Evolutionary conservation across 23 tunicate species (phyloP).

Genomic region (Clavelina lepadiformis): DNA sequence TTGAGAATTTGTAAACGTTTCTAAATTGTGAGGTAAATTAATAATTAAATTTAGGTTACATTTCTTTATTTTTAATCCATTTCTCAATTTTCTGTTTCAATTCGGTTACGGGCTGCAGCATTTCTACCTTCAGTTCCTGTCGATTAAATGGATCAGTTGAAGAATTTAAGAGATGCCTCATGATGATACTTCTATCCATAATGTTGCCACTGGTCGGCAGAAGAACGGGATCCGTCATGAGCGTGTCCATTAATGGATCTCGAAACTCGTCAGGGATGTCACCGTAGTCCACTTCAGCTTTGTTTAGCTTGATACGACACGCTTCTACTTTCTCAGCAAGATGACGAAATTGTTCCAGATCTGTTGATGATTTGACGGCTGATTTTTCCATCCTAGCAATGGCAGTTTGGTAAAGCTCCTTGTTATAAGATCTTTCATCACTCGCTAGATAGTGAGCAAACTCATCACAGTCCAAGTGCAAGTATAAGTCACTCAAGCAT

Average conservation of each 20-base stretch:
- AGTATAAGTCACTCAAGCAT: constrained; percentile 64
- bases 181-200: constrained; percentile 85
- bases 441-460: constrained; percentile 77
- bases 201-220: constrained; percentile 88
- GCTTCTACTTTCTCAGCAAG: constrained; percentile 45
- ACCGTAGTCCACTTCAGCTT: constrained; percentile 71
- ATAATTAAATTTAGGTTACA: no score
- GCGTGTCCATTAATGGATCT: constrained; percentile 95
- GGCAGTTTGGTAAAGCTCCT: constrained; percentile 64
- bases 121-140: constrained; percentile 63
- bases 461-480: constrained; percentile 75
- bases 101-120: constrained; percentile 65
- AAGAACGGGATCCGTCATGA: constrained; percentile 89
- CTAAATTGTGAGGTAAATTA: no score
- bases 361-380: constrained; percentile 50
- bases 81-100: constrained; percentile 40
- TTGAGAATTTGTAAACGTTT: no score
- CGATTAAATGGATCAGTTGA: constrained; percentile 95
- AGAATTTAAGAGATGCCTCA: constrained; percentile 82
- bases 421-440: constrained; percentile 79
- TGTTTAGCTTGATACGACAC: constrained; percentile 39
- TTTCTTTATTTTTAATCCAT: constrained; percentile 45
- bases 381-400: constrained; percentile 58
- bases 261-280: constrained; percentile 87
- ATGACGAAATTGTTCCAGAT: constrained; percentile 40